Evolutionary conservation across 2,888 invertebrate genomes (phyloP), one percentile per base, ranked within the genome.

Genomic region (Ethmia dodecea): DNA sequence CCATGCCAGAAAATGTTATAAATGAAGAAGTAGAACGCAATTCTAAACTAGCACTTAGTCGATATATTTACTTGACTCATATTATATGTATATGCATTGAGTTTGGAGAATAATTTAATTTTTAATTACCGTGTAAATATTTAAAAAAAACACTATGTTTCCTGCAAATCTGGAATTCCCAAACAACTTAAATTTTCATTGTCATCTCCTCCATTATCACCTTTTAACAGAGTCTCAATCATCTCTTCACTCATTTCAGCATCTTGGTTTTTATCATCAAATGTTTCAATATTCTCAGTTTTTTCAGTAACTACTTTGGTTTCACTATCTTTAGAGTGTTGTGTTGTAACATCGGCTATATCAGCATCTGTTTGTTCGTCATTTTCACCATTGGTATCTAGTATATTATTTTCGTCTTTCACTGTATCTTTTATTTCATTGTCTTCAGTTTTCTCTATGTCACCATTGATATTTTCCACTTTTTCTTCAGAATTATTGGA

Each of bases 171-270:
- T 22, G 22, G 22, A 22, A 22, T 44, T 32, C 55, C 57, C 27
- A 45, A 40, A 35, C 32, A 47, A 34, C 47, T 52, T 31, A 43
- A 28, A 16, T 43, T 16, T 31, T 49, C 46, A 34, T 45, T 39
- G 5, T 42, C 40, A 32, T 42, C 60, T 14, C 45, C 55, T 35
- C 46, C 44, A 38, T 51, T 60, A 40, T 73, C 72, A 41, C 67
- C 76, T 42, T 72, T 70, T 33, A 80, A 52, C 33, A 79, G 58
- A 38, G 55, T 66, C 40, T 80, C 71, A 41, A 78, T 78, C 55
- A 72, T 56, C 43, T 80, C 75, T 22, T 76, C 75, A 48, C 68
- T 75, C 55, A 74, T 72, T 45, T 39, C 16, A 27, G 15, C 28
- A 22, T 20, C 11, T 10, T 24, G 33, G 10, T 13, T 34, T 13